Percentiles rank a stretch among this genome's conserved stretches.
These are phyloP conservation scores for Trachelus iudaicus DNA, from an alignment of 2,888 invertebrate genomes.

Conservation along the genomic window DNA sequence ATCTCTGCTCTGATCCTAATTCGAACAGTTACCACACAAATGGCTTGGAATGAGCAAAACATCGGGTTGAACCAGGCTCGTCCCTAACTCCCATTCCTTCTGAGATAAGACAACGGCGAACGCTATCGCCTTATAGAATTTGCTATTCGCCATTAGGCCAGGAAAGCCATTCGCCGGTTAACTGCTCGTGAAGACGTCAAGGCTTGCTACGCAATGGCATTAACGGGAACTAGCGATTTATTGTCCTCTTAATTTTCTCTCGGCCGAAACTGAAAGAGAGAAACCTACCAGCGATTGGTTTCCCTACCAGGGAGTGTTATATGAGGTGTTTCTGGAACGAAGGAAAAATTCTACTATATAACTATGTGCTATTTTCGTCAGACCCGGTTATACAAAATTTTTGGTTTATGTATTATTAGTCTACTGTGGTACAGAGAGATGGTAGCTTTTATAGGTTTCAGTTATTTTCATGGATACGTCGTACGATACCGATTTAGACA, in stretches of 20 bases:
- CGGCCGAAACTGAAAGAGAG: neutral
- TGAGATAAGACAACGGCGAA: conserved; percentile 31
- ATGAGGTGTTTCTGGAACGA: neutral
- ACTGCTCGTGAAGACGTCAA: conserved; percentile 44
- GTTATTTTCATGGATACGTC: neutral
- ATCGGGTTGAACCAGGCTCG: conserved; percentile 28
- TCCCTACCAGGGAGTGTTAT: too few species aligned
- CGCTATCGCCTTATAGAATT: conserved; percentile 40
- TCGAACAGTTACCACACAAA: conserved; percentile 37
- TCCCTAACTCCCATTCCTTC: neutral
- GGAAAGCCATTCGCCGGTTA: conserved; percentile 34
- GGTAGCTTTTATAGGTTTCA: neutral
- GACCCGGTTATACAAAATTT: neutral
- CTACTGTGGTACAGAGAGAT: neutral
- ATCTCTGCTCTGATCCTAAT: conserved; percentile 30
- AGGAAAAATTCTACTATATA: neutral
- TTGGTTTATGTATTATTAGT: neutral
- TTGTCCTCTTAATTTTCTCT: conserved; percentile 31
- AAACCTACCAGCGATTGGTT: neutral
- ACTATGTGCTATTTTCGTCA: neutral
- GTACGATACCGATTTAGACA: neutral
- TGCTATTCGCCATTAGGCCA: conserved; percentile 32
- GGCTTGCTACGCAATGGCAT: conserved; percentile 29
- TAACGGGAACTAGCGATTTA: conserved; percentile 29
- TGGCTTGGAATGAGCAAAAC: conserved; percentile 47